These are phyloP conservation scores for Chlorops oryzae DNA, from an alignment of 1,140 invertebrate genomes.

Conservation along the genomic window DNA sequence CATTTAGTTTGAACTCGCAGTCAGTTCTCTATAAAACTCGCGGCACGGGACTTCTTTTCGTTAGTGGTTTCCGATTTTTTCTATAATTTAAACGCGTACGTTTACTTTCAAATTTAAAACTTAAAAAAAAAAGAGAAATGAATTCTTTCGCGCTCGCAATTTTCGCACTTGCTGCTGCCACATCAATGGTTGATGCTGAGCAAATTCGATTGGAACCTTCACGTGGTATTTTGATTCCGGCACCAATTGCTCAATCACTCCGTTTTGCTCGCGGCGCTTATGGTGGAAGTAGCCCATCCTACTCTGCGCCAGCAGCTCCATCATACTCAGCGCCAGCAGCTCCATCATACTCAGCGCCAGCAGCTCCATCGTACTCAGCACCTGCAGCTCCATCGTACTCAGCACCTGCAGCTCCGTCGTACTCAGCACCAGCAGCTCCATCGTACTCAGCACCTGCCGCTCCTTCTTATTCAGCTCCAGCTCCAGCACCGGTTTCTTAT, in stretches of 20 bases:
- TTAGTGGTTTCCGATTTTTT: no score
- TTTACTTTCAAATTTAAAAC: no score
- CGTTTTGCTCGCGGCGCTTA: constrained; percentile 33
- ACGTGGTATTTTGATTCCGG: constrained; percentile 35
- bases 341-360: constrained; percentile 13
- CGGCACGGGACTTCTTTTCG: no score
- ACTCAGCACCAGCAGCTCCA: constrained; percentile 18
- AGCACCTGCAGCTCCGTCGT: constrained; percentile 21
- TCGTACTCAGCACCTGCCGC: constrained; percentile 8
- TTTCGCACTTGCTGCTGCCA: constrained; percentile 19
- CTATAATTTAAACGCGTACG: no score
- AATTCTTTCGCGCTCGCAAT: no score
- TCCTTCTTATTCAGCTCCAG: constrained; percentile 11
- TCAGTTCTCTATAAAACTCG: no score
- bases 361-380: constrained; percentile 14
- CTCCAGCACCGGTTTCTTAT: constrained; percentile 13
- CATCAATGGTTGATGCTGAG: constrained; percentile 19
- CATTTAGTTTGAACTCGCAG: no score
- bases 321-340: constrained; percentile 15
- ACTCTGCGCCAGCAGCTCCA: constrained; percentile 11
- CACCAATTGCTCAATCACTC: constrained; percentile 33
- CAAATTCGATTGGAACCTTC: constrained; percentile 39
- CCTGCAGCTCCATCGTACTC: constrained; percentile 17
- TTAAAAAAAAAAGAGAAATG: no score
- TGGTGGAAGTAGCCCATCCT: constrained; percentile 21